Evolutionary conservation across 2,113 vertebrate genomes (phyloP), one percentile per base, ranked within the genome.

Genomic region (Anolis sagrei): DNA sequence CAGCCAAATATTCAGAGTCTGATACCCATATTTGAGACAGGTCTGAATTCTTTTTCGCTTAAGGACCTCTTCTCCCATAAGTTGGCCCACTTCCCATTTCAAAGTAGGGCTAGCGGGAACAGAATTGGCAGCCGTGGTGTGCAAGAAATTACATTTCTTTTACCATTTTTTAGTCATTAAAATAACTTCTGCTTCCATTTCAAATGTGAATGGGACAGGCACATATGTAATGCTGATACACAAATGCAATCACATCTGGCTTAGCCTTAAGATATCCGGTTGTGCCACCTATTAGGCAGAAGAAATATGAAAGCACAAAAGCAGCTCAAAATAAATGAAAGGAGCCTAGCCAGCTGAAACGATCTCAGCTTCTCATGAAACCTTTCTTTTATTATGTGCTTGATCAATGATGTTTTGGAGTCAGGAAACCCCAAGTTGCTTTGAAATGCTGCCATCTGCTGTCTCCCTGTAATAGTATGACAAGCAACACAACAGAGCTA

Each of bases 401-500:
- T 74, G 19, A 54, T 39, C 49, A 54, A 36, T 34, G 62, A 25
- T 13, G 7, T 39, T 16, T 1, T 49, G 32, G 10, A 72, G 16
- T 18, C 16, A 19, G 34, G 25, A 79, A 72, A 5, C 7, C 21
- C 54, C 36, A 80, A 39, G 68, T 64, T n/a, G 14, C 29, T 86
- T 74, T 80, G 36, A 80, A 86, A 74, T 86, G 69, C 77, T 86
- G 84, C 77, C 84, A 73, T 74, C 84, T 80, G 36, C 84, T 86
- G 84, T 61, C 76, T 39, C 13, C 32, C 61, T 39, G 11, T 16
- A 8, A 2, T 21, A 58, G 49, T 9, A 34, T 32, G 61, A 32
- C 51, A 73, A 58, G 13, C 29, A 32, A 9, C 29, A 64, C 16
- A 62, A 64, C 44, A 10, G 48, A 62, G 48, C 29, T 6, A 29